Percentiles rank a stretch among this genome's conserved stretches.
phyloP scores from a whole-genome alignment of 2,113 vertebrate genomes.

The Phylloscopus whistleri region DNA sequence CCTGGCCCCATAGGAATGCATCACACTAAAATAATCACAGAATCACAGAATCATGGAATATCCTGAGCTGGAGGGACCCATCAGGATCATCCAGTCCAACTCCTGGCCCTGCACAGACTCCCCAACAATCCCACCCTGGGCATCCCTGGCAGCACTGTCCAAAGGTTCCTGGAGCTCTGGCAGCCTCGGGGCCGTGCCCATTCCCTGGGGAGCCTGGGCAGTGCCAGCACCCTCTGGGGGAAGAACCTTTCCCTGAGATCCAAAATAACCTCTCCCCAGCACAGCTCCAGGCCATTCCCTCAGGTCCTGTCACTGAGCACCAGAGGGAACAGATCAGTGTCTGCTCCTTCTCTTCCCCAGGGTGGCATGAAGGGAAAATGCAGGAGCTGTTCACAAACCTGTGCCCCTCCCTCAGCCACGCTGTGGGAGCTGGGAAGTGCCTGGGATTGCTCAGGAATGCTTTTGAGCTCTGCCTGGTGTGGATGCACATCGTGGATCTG shows the following conservation, averaged over 20 bases:
- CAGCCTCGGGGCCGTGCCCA: too few relatives aligned
- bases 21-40: too few relatives aligned
- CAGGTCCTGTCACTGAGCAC: not conserved
- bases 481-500: not conserved
- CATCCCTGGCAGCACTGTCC: too few relatives aligned
- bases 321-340: not conserved
- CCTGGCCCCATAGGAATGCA: not conserved
- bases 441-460: constrained; percentile 42
- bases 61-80: too few relatives aligned
- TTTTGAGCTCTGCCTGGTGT: constrained; percentile 17
- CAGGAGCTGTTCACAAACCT: not conserved
- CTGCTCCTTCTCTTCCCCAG: not conserved
- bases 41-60: too few relatives aligned
- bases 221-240: not conserved
- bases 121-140: too few relatives aligned
- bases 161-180: too few relatives aligned
- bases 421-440: constrained; percentile 8
- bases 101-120: too few relatives aligned
- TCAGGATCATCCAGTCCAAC: too few relatives aligned
- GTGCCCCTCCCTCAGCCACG: not conserved
- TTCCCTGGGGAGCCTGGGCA: too few relatives aligned
- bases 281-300: not conserved
- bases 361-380: not conserved
- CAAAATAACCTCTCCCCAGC: not conserved
- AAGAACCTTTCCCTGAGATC: not conserved